Conservation (phyloP, 2,113 vertebrate genomes). For the Mus spicilegus region DNA sequence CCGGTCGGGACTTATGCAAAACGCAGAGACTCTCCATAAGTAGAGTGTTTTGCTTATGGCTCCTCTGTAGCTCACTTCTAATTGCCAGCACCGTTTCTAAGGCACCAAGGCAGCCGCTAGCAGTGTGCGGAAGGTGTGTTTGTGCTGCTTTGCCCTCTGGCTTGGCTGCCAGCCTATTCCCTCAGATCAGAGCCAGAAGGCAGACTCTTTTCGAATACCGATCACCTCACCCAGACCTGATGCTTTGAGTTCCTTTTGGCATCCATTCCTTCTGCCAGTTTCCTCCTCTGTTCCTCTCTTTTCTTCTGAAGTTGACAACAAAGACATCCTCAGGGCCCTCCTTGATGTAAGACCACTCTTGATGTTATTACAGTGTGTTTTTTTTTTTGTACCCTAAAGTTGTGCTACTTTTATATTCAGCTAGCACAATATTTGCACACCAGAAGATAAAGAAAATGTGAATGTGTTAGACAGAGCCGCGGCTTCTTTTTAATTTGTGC, state of each 20-base stretch:
- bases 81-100: conserved; percentile 93
- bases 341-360: conserved; percentile 99
- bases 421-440: conserved; percentile 99
- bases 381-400: conserved; percentile 99
- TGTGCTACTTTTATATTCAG: conserved; percentile 99
- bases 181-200: conserved; percentile 99
- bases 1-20: conserved; percentile 81
- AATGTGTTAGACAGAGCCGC: conserved; percentile 90
- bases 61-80: conserved; percentile 88
- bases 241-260: conserved; percentile 99
- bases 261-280: conserved; percentile 99
- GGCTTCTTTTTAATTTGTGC: conserved; percentile 86
- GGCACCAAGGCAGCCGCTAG: conserved; percentile 93
- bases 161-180: conserved; percentile 99
- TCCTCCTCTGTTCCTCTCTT: conserved; percentile 99
- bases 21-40: conserved; percentile 83
- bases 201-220: conserved; percentile 99
- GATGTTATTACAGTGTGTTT: conserved; percentile 94
- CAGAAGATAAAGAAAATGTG: conserved; percentile 97
- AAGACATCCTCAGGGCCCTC: conserved; percentile 99
- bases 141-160: conserved; percentile 99
- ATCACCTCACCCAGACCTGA: conserved; percentile 99
- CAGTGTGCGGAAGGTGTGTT: conserved; percentile 97
- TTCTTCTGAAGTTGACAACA: conserved; percentile 99
- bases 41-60: conserved; percentile 83